Evolutionary conservation across 53 echinoderm and acorn worm species (phyloP).

Genomic region (Holothuria leucospilota): DNA sequence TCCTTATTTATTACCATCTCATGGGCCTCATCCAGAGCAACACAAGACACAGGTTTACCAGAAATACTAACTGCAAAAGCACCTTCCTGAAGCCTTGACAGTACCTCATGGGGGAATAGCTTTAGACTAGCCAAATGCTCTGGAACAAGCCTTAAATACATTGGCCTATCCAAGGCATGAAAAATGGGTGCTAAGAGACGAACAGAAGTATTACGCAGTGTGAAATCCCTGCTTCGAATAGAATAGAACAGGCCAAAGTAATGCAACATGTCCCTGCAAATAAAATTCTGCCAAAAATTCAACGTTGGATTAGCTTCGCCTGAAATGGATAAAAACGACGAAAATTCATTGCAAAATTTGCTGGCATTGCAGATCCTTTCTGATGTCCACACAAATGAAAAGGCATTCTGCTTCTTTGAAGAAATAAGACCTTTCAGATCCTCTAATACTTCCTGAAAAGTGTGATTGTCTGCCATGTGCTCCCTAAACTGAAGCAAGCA

Average conservation of each 20-base stretch:
- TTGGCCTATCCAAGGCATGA: constrained; percentile 55
- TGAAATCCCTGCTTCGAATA: too few relatives aligned
- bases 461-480: background rate
- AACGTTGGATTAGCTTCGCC: too few relatives aligned
- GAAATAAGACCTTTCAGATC: background rate
- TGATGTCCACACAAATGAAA: too few relatives aligned
- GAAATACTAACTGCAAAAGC: constrained; percentile 58
- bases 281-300: too few relatives aligned
- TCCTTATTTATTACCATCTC: constrained; percentile 60
- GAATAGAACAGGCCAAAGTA: too few relatives aligned
- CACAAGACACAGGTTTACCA: constrained; percentile 28
- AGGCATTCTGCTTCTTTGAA: background rate
- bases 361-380: too few relatives aligned
- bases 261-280: too few relatives aligned
- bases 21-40: constrained; percentile 62
- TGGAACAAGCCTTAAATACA: constrained; percentile 38
- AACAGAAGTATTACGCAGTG: constrained; percentile 33
- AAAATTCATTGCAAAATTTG: too few relatives aligned
- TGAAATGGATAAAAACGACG: too few relatives aligned
- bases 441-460: background rate
- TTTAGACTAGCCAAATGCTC: constrained; percentile 31
- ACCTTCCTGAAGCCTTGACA: constrained; percentile 17
- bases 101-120: constrained; percentile 4
- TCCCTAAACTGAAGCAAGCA: background rate
- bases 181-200: constrained; percentile 29